Percentiles rank a stretch among this genome's conserved stretches.
Conservation (phyloP, 2,888 invertebrate genomes). For the Onchidella celtica region DNA sequence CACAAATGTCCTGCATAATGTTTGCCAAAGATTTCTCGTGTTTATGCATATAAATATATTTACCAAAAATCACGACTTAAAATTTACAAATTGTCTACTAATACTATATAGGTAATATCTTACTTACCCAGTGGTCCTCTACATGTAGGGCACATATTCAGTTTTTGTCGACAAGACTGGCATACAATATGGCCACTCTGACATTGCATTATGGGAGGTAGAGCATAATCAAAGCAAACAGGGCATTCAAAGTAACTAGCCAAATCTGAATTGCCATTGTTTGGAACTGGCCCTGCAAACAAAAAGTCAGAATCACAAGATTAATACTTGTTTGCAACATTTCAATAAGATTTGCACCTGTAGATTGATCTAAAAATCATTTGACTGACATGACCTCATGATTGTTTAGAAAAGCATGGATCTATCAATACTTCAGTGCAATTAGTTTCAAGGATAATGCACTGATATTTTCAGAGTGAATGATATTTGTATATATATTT, state of each 20-base stretch:
- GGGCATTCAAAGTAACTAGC: slow-evolving; percentile 82
- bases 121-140: slow-evolving; percentile 90
- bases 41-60: too few relatives aligned
- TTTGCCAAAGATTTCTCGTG: too few relatives aligned
- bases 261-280: slow-evolving; percentile 73
- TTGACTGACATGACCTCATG: background rate
- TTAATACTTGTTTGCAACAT: background rate
- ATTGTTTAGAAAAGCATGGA: background rate
- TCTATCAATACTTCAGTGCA: too few relatives aligned
- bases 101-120: too few relatives aligned
- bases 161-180: slow-evolving; percentile 97
- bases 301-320: background rate
- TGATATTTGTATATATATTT: too few relatives aligned
- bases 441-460: too few relatives aligned
- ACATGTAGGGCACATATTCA: slow-evolving; percentile 98
- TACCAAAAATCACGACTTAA: too few relatives aligned
- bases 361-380: too few relatives aligned
- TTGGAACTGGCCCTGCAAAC: slow-evolving; percentile 52
- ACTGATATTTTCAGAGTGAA: too few relatives aligned
- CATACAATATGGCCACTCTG: slow-evolving; percentile 99
- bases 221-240: slow-evolving; percentile 99
- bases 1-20: too few relatives aligned
- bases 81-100: too few relatives aligned
- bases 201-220: slow-evolving; percentile 99
- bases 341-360: too few relatives aligned